phyloP scores from a whole-genome alignment of 2,113 vertebrate species.

The Ophiodon elongatus region DNA sequence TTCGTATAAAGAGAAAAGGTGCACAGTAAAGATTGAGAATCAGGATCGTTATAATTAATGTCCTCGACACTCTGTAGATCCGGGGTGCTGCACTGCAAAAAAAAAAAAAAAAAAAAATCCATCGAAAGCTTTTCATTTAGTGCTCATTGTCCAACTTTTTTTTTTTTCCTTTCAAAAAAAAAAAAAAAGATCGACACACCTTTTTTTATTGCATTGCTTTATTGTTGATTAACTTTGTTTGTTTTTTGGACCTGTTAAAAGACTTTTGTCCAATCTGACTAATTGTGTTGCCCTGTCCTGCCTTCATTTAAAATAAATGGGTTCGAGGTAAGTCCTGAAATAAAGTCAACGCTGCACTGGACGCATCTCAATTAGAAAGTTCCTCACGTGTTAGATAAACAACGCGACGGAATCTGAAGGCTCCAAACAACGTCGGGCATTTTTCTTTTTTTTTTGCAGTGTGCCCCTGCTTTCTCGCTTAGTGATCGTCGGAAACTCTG shows the following conservation, averaged over 20 bases:
- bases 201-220: too few species aligned
- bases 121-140: neutral
- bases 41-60: constrained; percentile 76
- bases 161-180: neutral
- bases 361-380: constrained; percentile 25
- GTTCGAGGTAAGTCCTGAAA: neutral
- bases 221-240: neutral
- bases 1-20: constrained; percentile 69
- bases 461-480: constrained; percentile 53
- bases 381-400: constrained; percentile 35
- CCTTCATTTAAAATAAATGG: neutral
- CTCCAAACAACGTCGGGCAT: neutral
- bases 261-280: neutral
- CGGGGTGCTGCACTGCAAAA: constrained; percentile 62
- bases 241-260: neutral
- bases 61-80: constrained; percentile 60
- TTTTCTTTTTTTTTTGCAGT: constrained; percentile 35
- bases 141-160: neutral
- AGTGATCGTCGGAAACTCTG: constrained; percentile 67
- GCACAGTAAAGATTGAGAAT: constrained; percentile 59
- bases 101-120: constrained; percentile 50
- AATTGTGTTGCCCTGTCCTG: neutral
- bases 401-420: neutral
- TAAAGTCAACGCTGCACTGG: constrained; percentile 3
- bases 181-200: neutral